phyloP scores from a whole-genome alignment of 2,113 vertebrate species.

The Ifrita kowaldi region DNA sequence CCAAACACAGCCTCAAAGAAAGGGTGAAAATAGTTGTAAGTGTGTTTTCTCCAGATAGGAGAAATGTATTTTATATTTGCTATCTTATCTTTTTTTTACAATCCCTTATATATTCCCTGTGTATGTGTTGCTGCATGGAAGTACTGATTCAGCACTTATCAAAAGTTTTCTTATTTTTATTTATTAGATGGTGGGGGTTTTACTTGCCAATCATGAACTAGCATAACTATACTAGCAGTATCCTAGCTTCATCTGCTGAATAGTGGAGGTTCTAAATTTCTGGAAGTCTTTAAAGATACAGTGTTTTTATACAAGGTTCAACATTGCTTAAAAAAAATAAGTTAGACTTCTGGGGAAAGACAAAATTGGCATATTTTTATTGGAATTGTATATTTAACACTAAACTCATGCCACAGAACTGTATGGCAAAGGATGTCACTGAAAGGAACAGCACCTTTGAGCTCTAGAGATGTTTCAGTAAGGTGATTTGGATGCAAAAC shows the following conservation, averaged over 20 bases:
- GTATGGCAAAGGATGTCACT: background rate
- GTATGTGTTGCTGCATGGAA: background rate
- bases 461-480: background rate
- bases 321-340: background rate
- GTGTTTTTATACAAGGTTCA: background rate
- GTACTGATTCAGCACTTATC: background rate
- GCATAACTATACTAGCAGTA: background rate
- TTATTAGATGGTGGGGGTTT: background rate
- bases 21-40: constrained; percentile 23
- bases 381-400: background rate
- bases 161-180: background rate
- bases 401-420: background rate
- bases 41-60: background rate
- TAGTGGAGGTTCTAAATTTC: background rate
- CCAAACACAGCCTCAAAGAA: constrained; percentile 26
- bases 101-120: background rate
- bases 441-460: background rate
- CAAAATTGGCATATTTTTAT: background rate
- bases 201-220: background rate
- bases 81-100: background rate
- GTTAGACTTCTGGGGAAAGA: background rate
- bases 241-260: background rate
- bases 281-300: background rate
- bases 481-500: background rate
- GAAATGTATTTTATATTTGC: background rate